A percentile compares a stretch with the other conserved stretches of the same genome.
phyloP scores from a whole-genome alignment of 2,797 vertebrate species.

The Anomalospiza imberbis region DNA sequence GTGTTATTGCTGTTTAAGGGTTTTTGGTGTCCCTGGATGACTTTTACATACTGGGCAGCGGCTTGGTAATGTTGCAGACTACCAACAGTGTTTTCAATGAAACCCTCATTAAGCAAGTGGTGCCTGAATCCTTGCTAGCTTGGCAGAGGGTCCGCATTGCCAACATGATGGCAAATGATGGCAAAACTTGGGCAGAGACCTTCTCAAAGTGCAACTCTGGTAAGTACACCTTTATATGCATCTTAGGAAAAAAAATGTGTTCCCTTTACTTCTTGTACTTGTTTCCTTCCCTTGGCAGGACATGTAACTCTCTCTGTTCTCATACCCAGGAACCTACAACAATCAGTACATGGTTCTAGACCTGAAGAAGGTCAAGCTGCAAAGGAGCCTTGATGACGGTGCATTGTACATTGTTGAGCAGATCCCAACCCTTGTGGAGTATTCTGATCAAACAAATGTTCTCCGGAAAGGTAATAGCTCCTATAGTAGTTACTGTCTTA shows the following conservation, averaged over 20 bases:
- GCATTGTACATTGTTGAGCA: slow-evolving; percentile 90
- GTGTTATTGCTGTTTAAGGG: slow-evolving; percentile 70
- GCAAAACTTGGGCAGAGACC: slow-evolving; percentile 83
- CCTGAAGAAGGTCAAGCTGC: slow-evolving; percentile 82
- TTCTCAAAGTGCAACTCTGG: slow-evolving; percentile 87
- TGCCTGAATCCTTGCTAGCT: slow-evolving; percentile 80
- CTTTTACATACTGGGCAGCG: slow-evolving; percentile 81
- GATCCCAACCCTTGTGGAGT: slow-evolving; percentile 88
- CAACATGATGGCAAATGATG: slow-evolving; percentile 82
- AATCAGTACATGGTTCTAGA: slow-evolving; percentile 95
- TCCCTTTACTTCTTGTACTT: neutral
- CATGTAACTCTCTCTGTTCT: neutral
- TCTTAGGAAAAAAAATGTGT: neutral
- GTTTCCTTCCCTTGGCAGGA: neutral
- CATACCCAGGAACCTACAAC: slow-evolving; percentile 86
- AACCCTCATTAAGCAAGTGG: slow-evolving; percentile 75
- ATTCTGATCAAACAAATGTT: slow-evolving; percentile 86
- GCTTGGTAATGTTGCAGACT: slow-evolving; percentile 88
- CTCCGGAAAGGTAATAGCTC: slow-evolving; percentile 82
- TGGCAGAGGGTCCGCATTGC: slow-evolving; percentile 93
- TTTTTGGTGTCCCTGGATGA: slow-evolving; percentile 89
- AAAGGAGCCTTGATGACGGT: slow-evolving; percentile 74
- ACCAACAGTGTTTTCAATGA: slow-evolving; percentile 87
- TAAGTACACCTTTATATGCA: slow-evolving; percentile 50
- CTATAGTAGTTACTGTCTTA: neutral